Evolutionary conservation across 1,140 invertebrate species (phyloP).

Genomic region (Drosophila neocordata): DNA sequence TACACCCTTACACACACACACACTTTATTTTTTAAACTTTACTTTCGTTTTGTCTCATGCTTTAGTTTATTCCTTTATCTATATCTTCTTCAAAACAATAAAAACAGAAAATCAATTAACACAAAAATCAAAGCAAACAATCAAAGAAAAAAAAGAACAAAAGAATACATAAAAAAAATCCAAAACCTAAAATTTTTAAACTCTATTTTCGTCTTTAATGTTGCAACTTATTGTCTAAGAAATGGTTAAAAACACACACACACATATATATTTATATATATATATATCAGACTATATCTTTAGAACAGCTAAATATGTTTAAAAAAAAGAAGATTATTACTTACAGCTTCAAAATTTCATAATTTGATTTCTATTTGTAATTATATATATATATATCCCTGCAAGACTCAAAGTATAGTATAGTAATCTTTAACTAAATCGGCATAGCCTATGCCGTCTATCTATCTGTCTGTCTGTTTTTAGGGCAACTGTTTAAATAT

Average conservation of each 20-base stretch:
- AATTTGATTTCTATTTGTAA: slow-evolving; percentile 38
- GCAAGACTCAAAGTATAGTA: not conserved
- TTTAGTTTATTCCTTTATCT: slow-evolving; percentile 19
- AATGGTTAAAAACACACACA: slow-evolving; percentile 45
- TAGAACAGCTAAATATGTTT: not conserved
- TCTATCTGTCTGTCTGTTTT: not conserved
- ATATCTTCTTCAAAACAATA: not conserved
- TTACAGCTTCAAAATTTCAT: slow-evolving; percentile 40
- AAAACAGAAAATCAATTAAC: slow-evolving; percentile 4
- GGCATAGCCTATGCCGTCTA: not conserved
- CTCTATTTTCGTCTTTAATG: slow-evolving; percentile 82
- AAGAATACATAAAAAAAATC: slow-evolving; percentile 25
- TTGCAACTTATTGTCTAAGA: slow-evolving; percentile 82
- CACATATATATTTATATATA: not conserved
- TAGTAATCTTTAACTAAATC: too few species aligned
- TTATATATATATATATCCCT: slow-evolving; percentile 37
- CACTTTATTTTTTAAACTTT: slow-evolving; percentile 25
- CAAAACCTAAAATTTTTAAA: slow-evolving; percentile 55
- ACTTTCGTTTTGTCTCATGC: slow-evolving; percentile 8
- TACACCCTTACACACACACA: slow-evolving; percentile 15
- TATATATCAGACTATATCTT: slow-evolving; percentile 10
- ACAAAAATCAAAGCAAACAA: slow-evolving; percentile 25
- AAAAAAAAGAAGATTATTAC: not conserved
- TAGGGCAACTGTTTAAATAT: too few species aligned
- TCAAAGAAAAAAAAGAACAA: slow-evolving; percentile 20